Evolutionary conservation across 1,140 invertebrate species (phyloP).

Genomic region (Colletes gigas): DNA sequence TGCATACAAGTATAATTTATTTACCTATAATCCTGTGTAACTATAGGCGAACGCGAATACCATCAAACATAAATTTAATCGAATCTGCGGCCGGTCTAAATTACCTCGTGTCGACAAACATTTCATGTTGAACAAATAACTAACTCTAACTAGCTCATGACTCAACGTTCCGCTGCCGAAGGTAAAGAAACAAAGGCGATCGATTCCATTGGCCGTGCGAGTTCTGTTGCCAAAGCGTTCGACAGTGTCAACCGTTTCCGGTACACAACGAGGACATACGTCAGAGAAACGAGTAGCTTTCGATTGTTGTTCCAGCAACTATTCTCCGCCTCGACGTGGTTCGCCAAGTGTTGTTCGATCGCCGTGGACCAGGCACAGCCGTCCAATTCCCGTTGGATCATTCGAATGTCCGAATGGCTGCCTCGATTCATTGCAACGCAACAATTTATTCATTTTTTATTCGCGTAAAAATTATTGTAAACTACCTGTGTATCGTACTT

Average conservation of each 20-base stretch:
- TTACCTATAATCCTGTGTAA: not conserved
- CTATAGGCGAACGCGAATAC: not conserved
- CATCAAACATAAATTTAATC: not conserved
- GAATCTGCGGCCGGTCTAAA: not conserved
- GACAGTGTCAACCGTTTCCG: constrained; percentile 20
- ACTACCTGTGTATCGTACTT: no score
- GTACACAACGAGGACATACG: not conserved
- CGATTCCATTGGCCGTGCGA: constrained; percentile 13
- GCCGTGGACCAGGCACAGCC: not conserved
- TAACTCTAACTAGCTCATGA: not conserved
- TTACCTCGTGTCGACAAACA: constrained; percentile 7
- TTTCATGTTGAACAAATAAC: constrained; percentile 1
- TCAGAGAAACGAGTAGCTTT: not conserved
- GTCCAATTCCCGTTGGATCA: constrained; percentile 4
- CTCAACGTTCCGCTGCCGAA: not conserved
- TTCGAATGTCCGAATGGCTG: not conserved
- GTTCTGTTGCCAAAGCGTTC: not conserved
- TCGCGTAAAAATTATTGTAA: no score
- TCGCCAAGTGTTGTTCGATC: not conserved
- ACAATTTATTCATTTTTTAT: no score
- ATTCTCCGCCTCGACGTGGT: not conserved
- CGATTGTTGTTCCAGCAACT: not conserved
- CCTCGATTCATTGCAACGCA: not conserved
- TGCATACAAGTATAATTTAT: not conserved
- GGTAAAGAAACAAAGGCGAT: constrained; percentile 31